Evolutionary conservation across 2,113 vertebrate species (phyloP).

Genomic region (Ciconia stormi): DNA sequence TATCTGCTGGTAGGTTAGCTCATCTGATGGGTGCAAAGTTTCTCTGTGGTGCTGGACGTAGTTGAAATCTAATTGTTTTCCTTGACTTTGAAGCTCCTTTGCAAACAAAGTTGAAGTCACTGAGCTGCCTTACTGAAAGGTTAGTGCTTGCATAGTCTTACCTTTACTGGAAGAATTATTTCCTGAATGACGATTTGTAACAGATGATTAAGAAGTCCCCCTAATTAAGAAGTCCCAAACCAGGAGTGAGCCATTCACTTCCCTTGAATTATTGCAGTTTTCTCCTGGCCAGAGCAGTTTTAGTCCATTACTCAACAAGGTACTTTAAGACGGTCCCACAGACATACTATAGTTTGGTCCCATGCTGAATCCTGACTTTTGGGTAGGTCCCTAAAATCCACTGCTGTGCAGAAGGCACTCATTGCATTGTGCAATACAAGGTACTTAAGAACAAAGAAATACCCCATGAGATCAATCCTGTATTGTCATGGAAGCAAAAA

Average conservation of each 20-base stretch:
- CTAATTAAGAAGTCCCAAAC: not conserved
- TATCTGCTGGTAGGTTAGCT: not conserved
- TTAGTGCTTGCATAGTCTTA: not conserved
- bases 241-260: not conserved
- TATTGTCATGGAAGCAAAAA: not conserved
- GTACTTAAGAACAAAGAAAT: not conserved
- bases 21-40: not conserved
- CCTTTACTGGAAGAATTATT: not conserved
- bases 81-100: not conserved
- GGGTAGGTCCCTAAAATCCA: fast-evolving
- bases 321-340: not conserved
- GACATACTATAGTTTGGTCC: not conserved
- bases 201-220: not conserved
- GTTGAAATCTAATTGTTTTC: not conserved
- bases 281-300: not conserved
- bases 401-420: not conserved
- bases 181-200: not conserved
- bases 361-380: not conserved
- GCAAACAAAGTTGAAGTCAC: not conserved
- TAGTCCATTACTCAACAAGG: not conserved
- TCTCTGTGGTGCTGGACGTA: not conserved
- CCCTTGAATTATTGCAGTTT: not conserved
- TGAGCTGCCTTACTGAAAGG: not conserved
- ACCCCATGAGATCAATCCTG: not conserved
- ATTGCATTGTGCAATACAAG: not conserved